Base-by-base conservation (phyloP, 2,888 invertebrate species). In the Sphecodes monilicornis region DNA sequence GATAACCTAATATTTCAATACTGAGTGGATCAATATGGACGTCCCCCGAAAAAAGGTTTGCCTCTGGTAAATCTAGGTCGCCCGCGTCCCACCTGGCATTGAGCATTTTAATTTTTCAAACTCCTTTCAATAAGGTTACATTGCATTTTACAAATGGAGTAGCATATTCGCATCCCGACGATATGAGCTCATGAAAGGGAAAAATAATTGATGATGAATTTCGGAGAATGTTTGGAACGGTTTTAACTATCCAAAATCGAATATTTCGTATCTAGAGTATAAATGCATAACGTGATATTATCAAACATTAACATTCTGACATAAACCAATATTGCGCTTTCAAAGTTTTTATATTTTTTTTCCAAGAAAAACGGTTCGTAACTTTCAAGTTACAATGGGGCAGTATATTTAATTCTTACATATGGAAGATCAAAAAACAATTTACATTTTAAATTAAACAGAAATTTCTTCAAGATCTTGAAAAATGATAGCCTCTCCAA, bases 1-100 rank as follows among this genome's bases (percentile, higher is more conserved):
- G 68, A 68, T 39, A 68, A 68, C 68, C 68, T 68, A 68, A 68
- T 74, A 43, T 74, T 74, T 74, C 74, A 41, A 74, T 32, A 74
- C 54, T 29, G 60, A 32, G 39, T 73, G 74, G 60, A 60, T 74
- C 74, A 60, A 74, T 60, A 60, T 43, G 60, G 60, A 74, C 41
- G 54, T 43, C 10, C 11, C 60, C 26, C 60, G 1, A 74, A 74
- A 74, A 74, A 74, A 41, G 60, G 41, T 60, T 74, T 29, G 41
- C 60, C 13, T 13, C 41, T 16, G 26, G 26, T 3, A 74, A 60
- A 74, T 74, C 39, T 74, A 60, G 74, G 74, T 74, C 74, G 60
- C 6, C 6, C 22, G 41, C 18, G 39, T 74, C 41, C 60, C 43
- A 60, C 41, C 74, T 74, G 41, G 60, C 29, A 74, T 60, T 60